Base-by-base conservation (phyloP, 92 coral and sea anemone genomes). In the Siderastrea radians region DNA sequence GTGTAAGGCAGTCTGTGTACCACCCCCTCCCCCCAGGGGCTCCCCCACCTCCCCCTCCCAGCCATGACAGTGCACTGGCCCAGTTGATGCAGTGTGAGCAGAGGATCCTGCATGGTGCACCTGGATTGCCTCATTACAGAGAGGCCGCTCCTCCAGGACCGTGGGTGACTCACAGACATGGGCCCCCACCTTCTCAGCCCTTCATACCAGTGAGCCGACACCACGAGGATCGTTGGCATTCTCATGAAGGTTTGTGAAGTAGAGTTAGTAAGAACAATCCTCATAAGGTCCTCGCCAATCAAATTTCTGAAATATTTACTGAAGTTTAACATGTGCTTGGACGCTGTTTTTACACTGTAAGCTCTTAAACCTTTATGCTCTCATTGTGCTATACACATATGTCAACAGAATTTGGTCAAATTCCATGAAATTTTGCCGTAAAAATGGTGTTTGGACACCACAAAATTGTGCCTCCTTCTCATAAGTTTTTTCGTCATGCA, bases 21-120 rank as follows among this genome's bases (percentile, higher is more conserved):
- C 89, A 57, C 44, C 73, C 82, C 66, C 80, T 79, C 43, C 68
- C 90, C 12, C 68, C 84, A 17, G 92, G 79, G 64, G 83, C 81
- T 65, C 93, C 72, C 11, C 78, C 71, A 74, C 90, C 75, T 19
- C 91, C 86, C 3, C 87, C 81, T 19, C 90, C 95, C 47, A 48
- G 74, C 49, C 97, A 86, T 9, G 96, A 93, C 68, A 95, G 98
- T 91, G 98, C 98, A 55, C 77, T 97, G 67, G 98, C 95, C 44
- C 92, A 98, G 51, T 75, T 97, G 26, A 97, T 97, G 92, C 99
- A 97, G 78, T 95, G 96, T 77, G 99, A 97, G 45, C 97, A 97
- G 82, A 88, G 99, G 49, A 92, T 94, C 58, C 91, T 89, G 0
- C 95, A 82, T 49, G 53, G 85, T 54, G 86, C 82, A 10, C 92